Base-by-base conservation (phyloP, 2,113 vertebrate genomes). In the Oryctolagus cuniculus region DNA sequence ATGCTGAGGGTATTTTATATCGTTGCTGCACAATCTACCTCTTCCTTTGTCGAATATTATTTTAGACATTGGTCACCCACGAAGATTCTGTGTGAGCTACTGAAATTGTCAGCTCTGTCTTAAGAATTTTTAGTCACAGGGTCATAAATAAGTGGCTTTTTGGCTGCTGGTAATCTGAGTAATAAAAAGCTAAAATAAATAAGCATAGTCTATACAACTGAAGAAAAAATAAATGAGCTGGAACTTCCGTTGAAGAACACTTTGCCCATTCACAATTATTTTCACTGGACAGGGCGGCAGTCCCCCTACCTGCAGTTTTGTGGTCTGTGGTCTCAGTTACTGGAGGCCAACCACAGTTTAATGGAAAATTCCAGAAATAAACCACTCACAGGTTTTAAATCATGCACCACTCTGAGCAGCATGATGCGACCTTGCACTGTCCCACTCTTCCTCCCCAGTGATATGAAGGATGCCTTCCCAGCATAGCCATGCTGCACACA, bases 161-260 rank as follows among this genome's bases (percentile, higher is more conserved):
- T 75, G 83, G n/a, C 53, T 87, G 29, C 24, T 67, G 4, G 15
- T 90, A 38, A 72, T 27, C 34, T 77, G 36, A 90, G 36, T 55
- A 81, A 70, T 87, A 64, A 67, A 72, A 83, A 53, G 13, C 17
- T 97, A 69, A 95, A 82, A 75, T 63, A 86, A 87, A 73, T 67
- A 87, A 61, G 36, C 27, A 49, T 70, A 2, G 75, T 63, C 19
- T 79, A 53, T 82, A 31, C 16, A 69, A 51, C 24, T 63, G 88
- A 90, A 85, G 25, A 80, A 58, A 29, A 94, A 66, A 49, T 16
- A 63, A 90, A 27, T 21, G 44, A 90, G 27, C 21, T 29, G 34
- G 16, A 77, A 44, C 17, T 25, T 36, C 92, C n/a, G 19, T n/a
- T 25, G 27, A 25, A 73, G 83, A 80, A 38, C 10, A 84, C 13